Percentiles rank a stretch among this genome's conserved stretches.
These are phyloP conservation scores for Ophthalmolycus amberensis DNA, from an alignment of 2,113 vertebrate species.

Conservation along the genomic window DNA sequence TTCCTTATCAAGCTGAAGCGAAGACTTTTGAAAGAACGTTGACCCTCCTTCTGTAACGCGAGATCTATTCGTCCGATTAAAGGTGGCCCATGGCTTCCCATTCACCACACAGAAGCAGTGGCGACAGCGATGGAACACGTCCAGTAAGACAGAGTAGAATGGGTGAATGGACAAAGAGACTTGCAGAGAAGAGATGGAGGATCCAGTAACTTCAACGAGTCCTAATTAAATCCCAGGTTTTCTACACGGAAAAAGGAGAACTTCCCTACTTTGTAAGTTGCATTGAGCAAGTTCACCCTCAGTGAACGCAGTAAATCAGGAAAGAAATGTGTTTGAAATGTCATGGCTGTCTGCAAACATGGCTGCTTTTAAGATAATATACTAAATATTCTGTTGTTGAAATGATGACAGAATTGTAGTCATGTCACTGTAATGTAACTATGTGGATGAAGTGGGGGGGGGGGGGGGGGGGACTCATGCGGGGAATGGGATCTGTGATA, in stretches of 20 bases:
- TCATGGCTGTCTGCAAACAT: no score
- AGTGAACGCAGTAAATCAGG: not conserved
- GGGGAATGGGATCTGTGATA: not conserved
- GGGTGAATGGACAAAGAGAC: not conserved
- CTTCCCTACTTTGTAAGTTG: not conserved
- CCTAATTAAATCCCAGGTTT: not conserved
- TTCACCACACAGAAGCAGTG: not conserved
- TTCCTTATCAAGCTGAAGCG: not conserved
- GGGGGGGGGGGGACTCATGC: no score
- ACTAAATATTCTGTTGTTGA: no score
- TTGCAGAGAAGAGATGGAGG: not conserved
- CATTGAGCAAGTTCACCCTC: not conserved
- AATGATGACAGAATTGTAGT: no score
- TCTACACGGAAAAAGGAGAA: not conserved
- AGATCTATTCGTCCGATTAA: not conserved
- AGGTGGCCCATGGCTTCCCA: not conserved
- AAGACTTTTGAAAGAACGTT: not conserved
- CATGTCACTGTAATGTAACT: not conserved
- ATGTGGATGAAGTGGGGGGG: not conserved
- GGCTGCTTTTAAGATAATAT: no score
- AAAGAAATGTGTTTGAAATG: not conserved
- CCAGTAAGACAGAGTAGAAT: not conserved
- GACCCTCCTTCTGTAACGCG: not conserved
- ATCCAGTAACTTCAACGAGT: not conserved
- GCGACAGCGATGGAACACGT: not conserved